Evolutionary conservation across 1,140 invertebrate genomes (phyloP), one percentile per base, ranked within the genome.

Genomic region (Solen grandis): DNA sequence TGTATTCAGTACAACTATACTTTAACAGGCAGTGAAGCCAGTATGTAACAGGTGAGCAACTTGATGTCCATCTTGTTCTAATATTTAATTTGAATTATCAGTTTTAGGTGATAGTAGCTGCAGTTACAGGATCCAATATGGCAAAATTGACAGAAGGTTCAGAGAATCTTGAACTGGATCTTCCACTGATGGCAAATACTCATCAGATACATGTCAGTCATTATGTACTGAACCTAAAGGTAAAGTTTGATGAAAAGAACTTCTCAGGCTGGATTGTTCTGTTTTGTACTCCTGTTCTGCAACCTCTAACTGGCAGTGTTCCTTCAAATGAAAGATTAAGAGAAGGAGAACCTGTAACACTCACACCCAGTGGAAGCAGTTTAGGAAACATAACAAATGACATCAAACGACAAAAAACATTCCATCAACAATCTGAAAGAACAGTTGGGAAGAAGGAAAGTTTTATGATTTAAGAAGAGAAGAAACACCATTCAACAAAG

Each of bases 121-220:
- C n/a, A n/a, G n/a, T n/a, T n/a, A n/a, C n/a, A n/a, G n/a, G n/a
- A n/a, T n/a, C n/a, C n/a, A n/a, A n/a, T n/a, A n/a, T n/a, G n/a
- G n/a, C n/a, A n/a, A n/a, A n/a, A n/a, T n/a, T n/a, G n/a, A n/a
- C n/a, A n/a, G n/a, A n/a, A n/a, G n/a, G n/a, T n/a, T n/a, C n/a
- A n/a, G n/a, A n/a, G n/a, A n/a, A n/a, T n/a, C n/a, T n/a, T 54
- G 62, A 82, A 14, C 52, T 77, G 16, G 90, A 92, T 74, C 83
- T 92, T 29, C 92, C 91, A 0, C 57, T 92, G 46, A 78, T 89
- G 33, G 81, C 91, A 22, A 92, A 92, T 80, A 81, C 86, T 57
- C 63, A 84, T 19, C 81, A 91, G 27, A 86, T 92, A 57, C 52
- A 72, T 41, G 87, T 92, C 13, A 54, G 81, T 25, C 88, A 90